Evolutionary conservation across 2,888 invertebrate genomes (phyloP).

Genomic region (Stratiomys singularior): DNA sequence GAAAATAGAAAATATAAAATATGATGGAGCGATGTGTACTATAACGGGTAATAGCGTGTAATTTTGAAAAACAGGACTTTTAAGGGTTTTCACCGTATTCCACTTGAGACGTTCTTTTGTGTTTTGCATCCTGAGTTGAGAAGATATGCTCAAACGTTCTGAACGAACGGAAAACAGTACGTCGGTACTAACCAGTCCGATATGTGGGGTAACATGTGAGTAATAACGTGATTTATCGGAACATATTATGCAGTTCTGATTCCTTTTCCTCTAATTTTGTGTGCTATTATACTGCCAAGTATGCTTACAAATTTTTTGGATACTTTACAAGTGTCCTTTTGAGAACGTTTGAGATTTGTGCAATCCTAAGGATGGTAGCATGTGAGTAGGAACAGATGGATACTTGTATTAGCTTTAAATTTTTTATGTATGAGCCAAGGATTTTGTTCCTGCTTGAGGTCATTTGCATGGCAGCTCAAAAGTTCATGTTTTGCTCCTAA

Average conservation of each 20-base stretch:
- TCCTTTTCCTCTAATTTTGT: slow-evolving; percentile 26
- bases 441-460: no score
- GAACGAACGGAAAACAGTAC: slow-evolving; percentile 19
- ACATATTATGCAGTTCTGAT: slow-evolving; percentile 31
- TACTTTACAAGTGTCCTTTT: background rate
- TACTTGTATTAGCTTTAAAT: no score
- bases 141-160: slow-evolving; percentile 38
- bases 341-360: slow-evolving; percentile 1
- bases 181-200: slow-evolving; percentile 4
- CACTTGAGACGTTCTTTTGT: slow-evolving; percentile 52
- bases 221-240: slow-evolving; percentile 20
- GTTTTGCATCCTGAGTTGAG: slow-evolving; percentile 41
- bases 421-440: no score
- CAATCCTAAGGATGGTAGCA: background rate
- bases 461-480: no score
- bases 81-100: slow-evolving; percentile 49
- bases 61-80: slow-evolving; percentile 51
- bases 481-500: no score
- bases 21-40: slow-evolving; percentile 43
- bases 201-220: slow-evolving; percentile 29
- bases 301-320: slow-evolving; percentile 23
- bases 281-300: slow-evolving; percentile 2
- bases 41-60: slow-evolving; percentile 51
- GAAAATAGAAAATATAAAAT: slow-evolving; percentile 39
- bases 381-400: background rate